These are phyloP conservation scores for Acanthurus lineatus DNA, from an alignment of 2,797 vertebrate species.

Conservation along the genomic window DNA sequence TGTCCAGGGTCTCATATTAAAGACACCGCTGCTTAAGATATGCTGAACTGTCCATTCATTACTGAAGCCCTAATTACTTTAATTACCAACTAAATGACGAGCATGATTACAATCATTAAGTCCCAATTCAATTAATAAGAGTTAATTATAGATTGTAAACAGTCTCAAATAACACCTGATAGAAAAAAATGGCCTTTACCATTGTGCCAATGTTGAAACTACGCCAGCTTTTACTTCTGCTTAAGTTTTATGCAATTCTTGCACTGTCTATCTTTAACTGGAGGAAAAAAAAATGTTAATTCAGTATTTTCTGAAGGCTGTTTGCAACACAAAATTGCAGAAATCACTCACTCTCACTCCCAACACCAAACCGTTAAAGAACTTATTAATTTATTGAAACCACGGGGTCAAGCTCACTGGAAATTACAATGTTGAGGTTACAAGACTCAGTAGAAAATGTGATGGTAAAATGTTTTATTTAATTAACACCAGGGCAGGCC, in stretches of 20 bases:
- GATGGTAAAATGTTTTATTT: neutral
- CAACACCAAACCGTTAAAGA: neutral
- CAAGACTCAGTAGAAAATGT: neutral
- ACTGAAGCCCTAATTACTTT: conserved; percentile 59
- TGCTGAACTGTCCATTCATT: conserved; percentile 50
- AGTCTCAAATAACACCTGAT: conserved; percentile 26
- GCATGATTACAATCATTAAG: conserved; percentile 57
- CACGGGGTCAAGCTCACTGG: neutral
- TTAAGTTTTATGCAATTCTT: neutral
- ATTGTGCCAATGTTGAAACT: neutral
- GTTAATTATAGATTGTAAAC: conserved; percentile 52
- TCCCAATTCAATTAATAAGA: conserved; percentile 51
- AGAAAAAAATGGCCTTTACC: conserved; percentile 10
- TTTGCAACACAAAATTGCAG: neutral
- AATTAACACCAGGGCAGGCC: neutral
- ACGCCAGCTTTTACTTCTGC: neutral
- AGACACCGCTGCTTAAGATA: conserved; percentile 10
- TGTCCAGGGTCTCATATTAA: conserved; percentile 30
- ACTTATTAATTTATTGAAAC: neutral
- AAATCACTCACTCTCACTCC: neutral
- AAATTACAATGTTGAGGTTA: neutral
- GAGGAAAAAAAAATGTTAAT: neutral
- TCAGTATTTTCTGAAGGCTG: neutral
- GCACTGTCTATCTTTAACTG: neutral
- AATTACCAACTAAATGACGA: conserved; percentile 55